Conservation (phyloP, 1,140 invertebrate species). For the Drosophila baimaii region DNA sequence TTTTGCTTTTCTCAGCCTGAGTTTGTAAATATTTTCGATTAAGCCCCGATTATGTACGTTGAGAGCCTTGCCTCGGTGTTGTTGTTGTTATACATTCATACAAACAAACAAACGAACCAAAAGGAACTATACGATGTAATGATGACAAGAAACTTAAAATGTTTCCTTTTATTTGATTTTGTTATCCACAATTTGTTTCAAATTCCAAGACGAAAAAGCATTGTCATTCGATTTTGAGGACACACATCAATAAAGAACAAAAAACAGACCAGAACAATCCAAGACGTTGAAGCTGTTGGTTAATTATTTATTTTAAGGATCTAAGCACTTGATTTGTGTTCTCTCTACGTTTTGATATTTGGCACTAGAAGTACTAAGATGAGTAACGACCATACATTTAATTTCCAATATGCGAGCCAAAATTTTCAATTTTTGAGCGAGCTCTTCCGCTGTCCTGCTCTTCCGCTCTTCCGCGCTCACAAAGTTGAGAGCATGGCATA, state of each 20-base stretch:
- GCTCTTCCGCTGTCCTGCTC: no score
- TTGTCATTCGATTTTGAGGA: slow-evolving; percentile 44
- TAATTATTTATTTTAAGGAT: no score
- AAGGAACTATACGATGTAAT: slow-evolving; percentile 28
- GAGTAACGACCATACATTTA: no score
- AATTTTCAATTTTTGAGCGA: no score
- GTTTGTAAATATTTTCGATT: slow-evolving; percentile 53
- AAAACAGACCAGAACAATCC: slow-evolving; percentile 38
- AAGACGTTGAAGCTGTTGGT: neutral
- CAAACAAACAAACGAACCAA: slow-evolving; percentile 24
- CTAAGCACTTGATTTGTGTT: no score
- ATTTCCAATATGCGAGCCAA: no score
- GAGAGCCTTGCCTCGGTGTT: slow-evolving; percentile 62
- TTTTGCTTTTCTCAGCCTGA: slow-evolving; percentile 41
- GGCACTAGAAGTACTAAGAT: no score
- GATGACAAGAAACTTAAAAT: slow-evolving; percentile 50
- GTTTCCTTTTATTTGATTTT: slow-evolving; percentile 56
- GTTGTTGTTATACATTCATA: slow-evolving; percentile 69
- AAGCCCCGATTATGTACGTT: slow-evolving; percentile 42
- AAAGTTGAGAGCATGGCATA: no score
- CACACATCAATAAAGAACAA: slow-evolving; percentile 62
- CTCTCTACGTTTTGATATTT: no score
- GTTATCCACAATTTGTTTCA: slow-evolving; percentile 53
- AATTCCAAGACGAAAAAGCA: slow-evolving; percentile 38
- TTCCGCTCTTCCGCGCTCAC: no score